Percentiles rank a stretch among this genome's conserved stretches.
Evolutionary conservation across 2,113 vertebrate genomes (phyloP).

Genomic region (Beaufortia kweichowensis): DNA sequence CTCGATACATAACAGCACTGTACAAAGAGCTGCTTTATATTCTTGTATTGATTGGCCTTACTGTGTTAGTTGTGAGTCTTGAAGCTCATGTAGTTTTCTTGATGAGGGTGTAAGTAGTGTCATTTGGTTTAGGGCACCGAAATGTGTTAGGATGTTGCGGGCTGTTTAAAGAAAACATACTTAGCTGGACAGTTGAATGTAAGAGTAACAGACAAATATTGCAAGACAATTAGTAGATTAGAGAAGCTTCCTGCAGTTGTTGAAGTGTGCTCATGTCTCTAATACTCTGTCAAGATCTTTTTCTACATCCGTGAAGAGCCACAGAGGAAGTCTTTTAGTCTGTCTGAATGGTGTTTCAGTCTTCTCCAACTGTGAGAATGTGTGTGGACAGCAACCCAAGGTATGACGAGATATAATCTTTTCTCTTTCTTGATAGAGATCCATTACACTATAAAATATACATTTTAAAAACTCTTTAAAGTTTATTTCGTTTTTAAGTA

Average conservation of each 20-base stretch:
- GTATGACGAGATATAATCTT: background rate
- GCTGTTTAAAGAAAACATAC: too few relatives aligned
- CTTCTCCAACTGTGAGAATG: constrained; percentile 37
- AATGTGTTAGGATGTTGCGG: too few relatives aligned
- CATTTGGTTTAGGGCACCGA: background rate
- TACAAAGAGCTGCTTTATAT: constrained; percentile 37
- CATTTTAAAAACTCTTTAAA: too few relatives aligned
- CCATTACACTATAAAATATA: too few relatives aligned
- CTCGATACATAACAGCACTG: constrained; percentile 7
- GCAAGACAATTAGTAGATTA: too few relatives aligned
- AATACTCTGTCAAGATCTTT: background rate
- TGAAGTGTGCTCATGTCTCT: background rate
- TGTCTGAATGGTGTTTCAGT: background rate
- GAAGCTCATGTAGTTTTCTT: constrained; percentile 33
- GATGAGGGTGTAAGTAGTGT: constrained; percentile 33
- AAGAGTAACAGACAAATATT: too few relatives aligned
- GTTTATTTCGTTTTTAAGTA: too few relatives aligned
- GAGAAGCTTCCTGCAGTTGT: too few relatives aligned
- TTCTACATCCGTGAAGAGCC: background rate
- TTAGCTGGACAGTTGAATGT: too few relatives aligned
- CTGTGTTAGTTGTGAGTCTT: background rate
- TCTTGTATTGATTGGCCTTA: background rate
- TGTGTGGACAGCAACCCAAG: constrained; percentile 44
- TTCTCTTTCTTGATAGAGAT: background rate
- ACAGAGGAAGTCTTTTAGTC: background rate